Conservation (phyloP, 2,113 vertebrate species). For the Apodemus speciosus region DNA sequence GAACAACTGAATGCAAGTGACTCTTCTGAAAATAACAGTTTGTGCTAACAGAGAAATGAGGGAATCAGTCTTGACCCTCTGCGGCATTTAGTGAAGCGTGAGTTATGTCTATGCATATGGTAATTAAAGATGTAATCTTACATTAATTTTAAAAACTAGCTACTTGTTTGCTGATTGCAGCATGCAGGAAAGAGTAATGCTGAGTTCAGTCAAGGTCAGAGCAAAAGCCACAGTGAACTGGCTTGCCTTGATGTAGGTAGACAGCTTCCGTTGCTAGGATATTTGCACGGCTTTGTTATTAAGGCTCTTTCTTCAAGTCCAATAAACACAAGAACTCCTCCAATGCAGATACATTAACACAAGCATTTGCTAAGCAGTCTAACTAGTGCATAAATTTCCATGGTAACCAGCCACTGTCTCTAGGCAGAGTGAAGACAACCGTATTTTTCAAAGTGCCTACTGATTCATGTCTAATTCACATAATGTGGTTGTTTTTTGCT, state of each 20-base stretch:
- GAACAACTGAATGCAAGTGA: background rate
- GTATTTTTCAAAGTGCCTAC: conserved; percentile 53
- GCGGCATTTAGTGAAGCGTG: conserved; percentile 60
- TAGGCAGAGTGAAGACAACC: conserved; percentile 74
- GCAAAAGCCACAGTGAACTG: conserved; percentile 75
- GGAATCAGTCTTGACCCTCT: conserved; percentile 53
- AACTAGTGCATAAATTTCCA: conserved; percentile 79
- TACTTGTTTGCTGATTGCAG: conserved; percentile 40
- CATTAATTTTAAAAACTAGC: background rate
- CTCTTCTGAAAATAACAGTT: conserved; percentile 21
- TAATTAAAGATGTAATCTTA: conserved; percentile 73
- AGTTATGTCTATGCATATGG: conserved; percentile 60
- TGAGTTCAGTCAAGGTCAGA: conserved; percentile 61
- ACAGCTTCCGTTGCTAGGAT: conserved; percentile 78
- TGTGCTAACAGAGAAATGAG: conserved; percentile 25
- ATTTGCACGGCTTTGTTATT: conserved; percentile 77
- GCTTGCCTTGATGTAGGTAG: conserved; percentile 69
- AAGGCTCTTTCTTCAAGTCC: conserved; percentile 76
- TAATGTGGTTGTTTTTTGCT: conserved; percentile 6
- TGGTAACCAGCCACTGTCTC: conserved; percentile 82
- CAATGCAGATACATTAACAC: conserved; percentile 79
- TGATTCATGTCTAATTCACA: conserved; percentile 58
- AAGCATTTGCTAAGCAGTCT: conserved; percentile 77
- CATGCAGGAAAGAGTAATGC: conserved; percentile 5
- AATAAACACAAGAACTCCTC: conserved; percentile 80